These are phyloP conservation scores for Channallabes apus DNA, from an alignment of 2,797 vertebrate species.

Conservation along the genomic window DNA sequence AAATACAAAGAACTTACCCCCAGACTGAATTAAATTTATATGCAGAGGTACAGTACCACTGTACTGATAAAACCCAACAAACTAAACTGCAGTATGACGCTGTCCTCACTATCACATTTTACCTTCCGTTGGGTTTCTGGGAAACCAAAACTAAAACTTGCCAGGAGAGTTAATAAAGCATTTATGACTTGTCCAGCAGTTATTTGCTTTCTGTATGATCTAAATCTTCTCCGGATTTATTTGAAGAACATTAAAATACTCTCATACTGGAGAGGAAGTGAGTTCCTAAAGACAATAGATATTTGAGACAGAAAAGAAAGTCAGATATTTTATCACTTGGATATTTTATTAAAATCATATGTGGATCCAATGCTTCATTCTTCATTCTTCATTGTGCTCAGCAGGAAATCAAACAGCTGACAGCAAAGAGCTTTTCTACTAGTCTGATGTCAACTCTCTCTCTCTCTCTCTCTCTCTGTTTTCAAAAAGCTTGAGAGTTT, in stretches of 20 bases:
- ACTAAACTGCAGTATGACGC: neutral
- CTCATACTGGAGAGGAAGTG: neutral
- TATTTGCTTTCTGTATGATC: neutral
- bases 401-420: constrained; percentile 55
- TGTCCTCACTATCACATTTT: neutral
- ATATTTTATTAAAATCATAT: neutral
- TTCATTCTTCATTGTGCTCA: constrained; percentile 46
- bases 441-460: constrained; percentile 40
- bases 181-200: neutral
- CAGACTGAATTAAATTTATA: too few species aligned
- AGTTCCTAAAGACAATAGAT: neutral
- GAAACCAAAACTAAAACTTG: neutral
- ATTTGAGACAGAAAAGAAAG: too few species aligned
- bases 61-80: neutral
- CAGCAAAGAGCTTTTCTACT: constrained; percentile 8
- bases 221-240: neutral
- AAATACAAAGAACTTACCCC: too few species aligned
- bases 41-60: too few species aligned
- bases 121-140: neutral
- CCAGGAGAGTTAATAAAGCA: neutral
- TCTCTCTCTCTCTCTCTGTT: constrained; percentile 5
- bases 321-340: neutral
- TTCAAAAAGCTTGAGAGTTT: constrained; percentile 34
- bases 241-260: neutral
- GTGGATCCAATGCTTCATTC: neutral